Base-by-base conservation (phyloP, 37 sponge, comb jelly and placozoan species). In the Beroe forskalii region DNA sequence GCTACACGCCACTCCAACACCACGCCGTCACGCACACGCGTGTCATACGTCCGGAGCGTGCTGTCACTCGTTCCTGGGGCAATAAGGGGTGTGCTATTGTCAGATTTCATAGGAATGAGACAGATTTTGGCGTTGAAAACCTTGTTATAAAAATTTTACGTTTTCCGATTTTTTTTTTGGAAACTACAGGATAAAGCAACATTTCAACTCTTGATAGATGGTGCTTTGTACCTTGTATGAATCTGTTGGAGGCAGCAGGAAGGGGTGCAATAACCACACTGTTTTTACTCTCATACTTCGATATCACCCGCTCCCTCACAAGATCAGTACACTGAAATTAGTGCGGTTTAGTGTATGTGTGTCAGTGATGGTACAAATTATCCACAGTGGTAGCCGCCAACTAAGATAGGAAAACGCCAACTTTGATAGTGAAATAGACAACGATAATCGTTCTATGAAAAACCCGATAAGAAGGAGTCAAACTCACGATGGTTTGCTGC, bases 151-250 rank as follows among this genome's bases (percentile, higher is more conserved):
- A n/a, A n/a, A n/a, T n/a, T n/a, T n/a, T n/a, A n/a, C n/a, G n/a
- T n/a, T n/a, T n/a, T n/a, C n/a, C n/a, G n/a, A n/a, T n/a, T n/a
- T n/a, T n/a, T n/a, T n/a, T n/a, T n/a, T n/a, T n/a, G n/a, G n/a
- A n/a, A n/a, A n/a, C n/a, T n/a, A n/a, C n/a, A n/a, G n/a, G n/a
- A n/a, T n/a, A n/a, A n/a, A n/a, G n/a, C n/a, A n/a, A n/a, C n/a
- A n/a, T n/a, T n/a, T n/a, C n/a, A n/a, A n/a, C n/a, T n/a, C n/a
- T n/a, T n/a, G n/a, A n/a, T n/a, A n/a, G n/a, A n/a, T n/a, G n/a
- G n/a, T n/a, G n/a, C n/a, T n/a, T n/a, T n/a, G n/a, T 43, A 80
- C 86, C 86, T 43, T 80, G 86, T 33, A 80, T 80, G 43, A 80
- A 38, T 23, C 86, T 32, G 55, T 80, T 17, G 3, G 86, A 44